Evolutionary conservation across 2,797 vertebrate genomes (phyloP), one percentile per base, ranked within the genome.

Genomic region (Hydrocynus forskahlii): DNA sequence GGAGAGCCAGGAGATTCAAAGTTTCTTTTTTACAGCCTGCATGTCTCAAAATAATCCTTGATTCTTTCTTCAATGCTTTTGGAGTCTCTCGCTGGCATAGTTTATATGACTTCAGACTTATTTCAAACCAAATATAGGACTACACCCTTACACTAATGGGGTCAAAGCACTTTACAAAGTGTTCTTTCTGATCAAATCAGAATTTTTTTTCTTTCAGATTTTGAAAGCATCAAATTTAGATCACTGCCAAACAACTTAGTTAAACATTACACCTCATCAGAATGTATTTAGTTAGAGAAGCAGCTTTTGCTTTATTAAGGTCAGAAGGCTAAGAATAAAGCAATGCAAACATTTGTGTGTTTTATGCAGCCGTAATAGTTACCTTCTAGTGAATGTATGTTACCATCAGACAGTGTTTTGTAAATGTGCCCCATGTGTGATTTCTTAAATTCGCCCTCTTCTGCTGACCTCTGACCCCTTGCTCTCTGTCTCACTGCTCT

Each of bases 401-500:
- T 87, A 87, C 88, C 81, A 88, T 91, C 84, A 92, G 92, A 93
- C 91, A 89, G 55, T 88, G 89, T 92, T 89, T 83, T 88, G 86
- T 89, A 92, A 86, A 81, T 85, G 91, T 81, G 78, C 91, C 88
- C 88, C 90, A 85, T 69, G 86, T 90, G 88, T 91, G 90, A 91
- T 93, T 91, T 83, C 80, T 88, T 88, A 85, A 86, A 88, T 82
- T 83, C 85, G 81, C 85, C 89, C 89, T 75, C 75, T 71, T 62
- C 52, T 73, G 40, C 72, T 88, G 90, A 94, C 92, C 94, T 93
- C 88, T 94, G 83, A 92, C 93, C 92, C 87, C 64, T 83, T 84
- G 84, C 89, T 89, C 89, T 90, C 87, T 86, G 83, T 89, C 60
- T 82, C 92, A 92, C 91, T 93, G 91, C 93, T 93, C 92, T 93